Base-by-base conservation (phyloP, 2,888 invertebrate species). In the Neoaliturus tenellus region DNA sequence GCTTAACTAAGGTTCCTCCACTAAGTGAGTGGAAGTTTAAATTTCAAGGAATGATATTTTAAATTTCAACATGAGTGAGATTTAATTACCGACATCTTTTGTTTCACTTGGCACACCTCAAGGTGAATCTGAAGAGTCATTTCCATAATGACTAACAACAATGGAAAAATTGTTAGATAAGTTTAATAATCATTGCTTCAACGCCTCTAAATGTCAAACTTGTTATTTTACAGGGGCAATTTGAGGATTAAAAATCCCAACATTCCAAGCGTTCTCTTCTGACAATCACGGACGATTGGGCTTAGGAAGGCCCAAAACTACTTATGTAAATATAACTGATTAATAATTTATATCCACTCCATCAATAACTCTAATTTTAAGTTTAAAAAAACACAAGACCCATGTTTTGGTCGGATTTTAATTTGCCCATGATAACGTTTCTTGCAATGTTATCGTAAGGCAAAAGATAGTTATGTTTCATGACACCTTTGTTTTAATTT, bases 401-500 rank as follows among this genome's bases (percentile, higher is more conserved):
- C 17, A 23, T 51, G 10, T 51, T 51, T 23, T 51, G 51, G 10
- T 51, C 51, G 14, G 23, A 3, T 51, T 51, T 51, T 6, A 23
- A 23, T 51, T 23, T 51, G 14, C 20, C 23, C 6, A 39, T 39
- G n/a, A 8, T 51, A 51, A 51, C 20, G 20, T 51, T 51, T 51
- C 51, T 23, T 23, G 4, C 6, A 48, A n/a, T 48, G 10, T 48
- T 48, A 51, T 6, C n/a, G 12, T 58, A 28, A 62, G 28, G 20
- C 17, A 62, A 28, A 31, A 17, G 62, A 25, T 28, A 62, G 10
- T 28, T 28, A 62, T 62, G 31, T 62, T 48, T 14, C 62, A 62
- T 62, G 62, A 62, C 62, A 62, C 20, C 6, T 20, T 55, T 48
- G n/a, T n/a, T n/a, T 51, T 51, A 51, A 10, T 55, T 62, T 62